These are phyloP conservation scores for Callimorpha dominula DNA, from an alignment of 2,888 invertebrate species.

Conservation along the genomic window DNA sequence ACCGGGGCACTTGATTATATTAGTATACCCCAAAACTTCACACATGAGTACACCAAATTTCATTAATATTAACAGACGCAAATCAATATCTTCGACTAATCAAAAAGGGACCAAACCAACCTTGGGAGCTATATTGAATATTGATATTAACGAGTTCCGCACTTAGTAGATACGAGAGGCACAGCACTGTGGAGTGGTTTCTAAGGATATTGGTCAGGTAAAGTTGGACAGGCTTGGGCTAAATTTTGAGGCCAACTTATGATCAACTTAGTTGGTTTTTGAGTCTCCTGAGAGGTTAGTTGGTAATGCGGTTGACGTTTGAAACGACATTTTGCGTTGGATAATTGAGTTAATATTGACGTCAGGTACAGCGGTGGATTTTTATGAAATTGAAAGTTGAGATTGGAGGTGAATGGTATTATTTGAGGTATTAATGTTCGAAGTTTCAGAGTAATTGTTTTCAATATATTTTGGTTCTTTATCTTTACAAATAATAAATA, in stretches of 20 bases:
- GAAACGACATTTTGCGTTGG: conserved; percentile 39
- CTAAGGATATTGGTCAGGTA: conserved; percentile 52
- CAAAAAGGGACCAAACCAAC: conserved; percentile 41
- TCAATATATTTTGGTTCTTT: too few species aligned
- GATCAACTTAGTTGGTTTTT: conserved; percentile 32
- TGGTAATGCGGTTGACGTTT: conserved; percentile 38
- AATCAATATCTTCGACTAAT: conserved; percentile 44
- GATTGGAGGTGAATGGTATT: background rate
- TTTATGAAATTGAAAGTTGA: conserved; percentile 8
- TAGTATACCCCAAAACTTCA: background rate
- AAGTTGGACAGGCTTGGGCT: conserved; percentile 29
- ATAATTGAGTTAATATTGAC: conserved; percentile 45
- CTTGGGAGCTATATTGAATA: conserved; percentile 41
- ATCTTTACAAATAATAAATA: too few species aligned
- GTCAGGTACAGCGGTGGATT: conserved; percentile 14
- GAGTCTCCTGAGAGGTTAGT: conserved; percentile 40
- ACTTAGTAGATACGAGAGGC: conserved; percentile 37
- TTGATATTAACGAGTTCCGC: conserved; percentile 40
- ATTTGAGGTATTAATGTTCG: too few species aligned
- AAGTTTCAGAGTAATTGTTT: background rate
- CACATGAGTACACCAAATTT: conserved; percentile 18
- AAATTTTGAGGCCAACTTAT: conserved; percentile 17
- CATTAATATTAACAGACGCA: conserved; percentile 40
- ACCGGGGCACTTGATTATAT: background rate
- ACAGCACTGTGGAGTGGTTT: conserved; percentile 28